phyloP scores from a whole-genome alignment of 2,113 vertebrate species.

The Opisthocomus hoazin region DNA sequence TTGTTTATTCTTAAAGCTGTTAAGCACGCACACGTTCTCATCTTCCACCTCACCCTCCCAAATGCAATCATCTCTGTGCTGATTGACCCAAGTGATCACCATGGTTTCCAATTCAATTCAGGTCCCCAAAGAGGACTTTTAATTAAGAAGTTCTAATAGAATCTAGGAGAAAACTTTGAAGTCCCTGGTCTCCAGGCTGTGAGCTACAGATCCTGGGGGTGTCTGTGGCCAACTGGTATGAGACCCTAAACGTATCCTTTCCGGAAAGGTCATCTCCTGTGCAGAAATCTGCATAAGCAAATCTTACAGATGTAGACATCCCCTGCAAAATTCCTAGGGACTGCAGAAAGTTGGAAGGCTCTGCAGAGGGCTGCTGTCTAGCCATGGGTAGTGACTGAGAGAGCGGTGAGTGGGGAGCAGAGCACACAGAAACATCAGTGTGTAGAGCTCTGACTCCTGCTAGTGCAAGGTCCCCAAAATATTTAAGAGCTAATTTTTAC shows the following conservation, averaged over 20 bases:
- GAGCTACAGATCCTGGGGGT: neutral
- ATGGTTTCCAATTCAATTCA: slow-evolving; percentile 46
- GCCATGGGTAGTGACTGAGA: neutral
- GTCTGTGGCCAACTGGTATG: neutral
- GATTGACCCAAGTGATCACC: slow-evolving; percentile 36
- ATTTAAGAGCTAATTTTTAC: neutral
- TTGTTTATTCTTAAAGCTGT: neutral
- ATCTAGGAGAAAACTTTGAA: neutral
- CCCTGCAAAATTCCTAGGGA: neutral
- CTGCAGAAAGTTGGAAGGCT: neutral
- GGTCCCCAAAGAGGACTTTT: slow-evolving; percentile 44
- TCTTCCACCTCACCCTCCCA: neutral
- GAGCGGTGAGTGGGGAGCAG: neutral
- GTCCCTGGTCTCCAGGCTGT: neutral
- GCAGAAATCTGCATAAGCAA: neutral
- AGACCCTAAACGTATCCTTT: neutral
- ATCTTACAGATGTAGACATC: neutral
- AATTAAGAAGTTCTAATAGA: slow-evolving; percentile 55
- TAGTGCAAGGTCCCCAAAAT: neutral
- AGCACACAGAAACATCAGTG: accelerated
- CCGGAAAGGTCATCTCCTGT: neutral
- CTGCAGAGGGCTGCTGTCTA: neutral
- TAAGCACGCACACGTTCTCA: neutral
- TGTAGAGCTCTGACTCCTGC: neutral
- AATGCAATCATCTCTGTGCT: neutral